Evolutionary conservation across 1,140 invertebrate genomes (phyloP), one percentile per base, ranked within the genome.

Genomic region (Meloidogyne exigua): DNA sequence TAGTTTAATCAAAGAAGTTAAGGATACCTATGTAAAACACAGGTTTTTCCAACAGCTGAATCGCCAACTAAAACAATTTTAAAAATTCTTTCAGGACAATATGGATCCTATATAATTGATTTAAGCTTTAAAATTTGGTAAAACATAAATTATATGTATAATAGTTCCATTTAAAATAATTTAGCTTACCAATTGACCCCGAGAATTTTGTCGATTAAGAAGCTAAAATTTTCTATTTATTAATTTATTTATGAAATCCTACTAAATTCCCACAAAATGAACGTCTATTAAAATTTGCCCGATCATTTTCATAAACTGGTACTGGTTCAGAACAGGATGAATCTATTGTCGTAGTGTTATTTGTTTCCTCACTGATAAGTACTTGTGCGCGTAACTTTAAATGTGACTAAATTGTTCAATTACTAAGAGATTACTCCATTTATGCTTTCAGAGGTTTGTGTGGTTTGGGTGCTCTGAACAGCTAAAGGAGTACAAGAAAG

Each of bases 31-130:
- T 90, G 89, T 23, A 91, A 89, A 79, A 91, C 90, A 80, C 89
- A 90, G 57, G 89, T 91, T 76, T 91, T 91, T 0, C 91, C 91
- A 28, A 91, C 91, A 23, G 89, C 89, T 23, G 90, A 90, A 80
- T 91, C 91, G 4, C 91, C 91, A 49, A 91, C 89, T 86, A 91
- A 90, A 3, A 91, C 90, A 12, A 91, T 89, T 85, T 91, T 91
- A 86, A 90, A 91, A 23, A 91, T 84, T 70, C 90, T 80, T 75
- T 90, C 88, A 44, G 88, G 88, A 10, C 79, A 82, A 13, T 72
- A 68, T 0, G 79, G 64, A 25, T 85, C 81, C 81, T 85, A 42
- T 57, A 57, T 15, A 44, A 32, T 32, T 32, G 28, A 32, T 32
- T 32, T 32, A 32, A 32, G 7, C n/a, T n/a, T n/a, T n/a, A n/a